Evolutionary conservation across 2,113 vertebrate species (phyloP).

Genomic region (Ammospiza nelsoni): DNA sequence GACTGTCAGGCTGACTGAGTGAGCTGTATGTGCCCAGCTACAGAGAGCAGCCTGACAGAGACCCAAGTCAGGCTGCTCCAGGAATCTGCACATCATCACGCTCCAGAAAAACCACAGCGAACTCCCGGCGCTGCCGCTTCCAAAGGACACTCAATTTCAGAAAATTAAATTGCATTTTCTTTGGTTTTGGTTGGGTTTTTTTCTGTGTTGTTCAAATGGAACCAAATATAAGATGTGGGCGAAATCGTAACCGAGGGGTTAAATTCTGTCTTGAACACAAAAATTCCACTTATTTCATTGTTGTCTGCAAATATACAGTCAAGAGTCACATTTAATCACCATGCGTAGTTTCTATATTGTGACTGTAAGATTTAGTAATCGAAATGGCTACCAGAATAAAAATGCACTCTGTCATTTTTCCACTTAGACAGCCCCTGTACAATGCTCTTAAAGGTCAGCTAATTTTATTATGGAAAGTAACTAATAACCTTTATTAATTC

Average conservation of each 20-base stretch:
- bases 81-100: slow-evolving; percentile 59
- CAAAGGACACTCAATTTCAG: neutral
- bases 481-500: slow-evolving; percentile 60
- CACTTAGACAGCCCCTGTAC: slow-evolving; percentile 16
- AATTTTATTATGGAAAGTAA: slow-evolving; percentile 60
- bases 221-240: neutral
- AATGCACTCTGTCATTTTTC: slow-evolving; percentile 39
- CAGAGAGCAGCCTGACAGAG: slow-evolving; percentile 15
- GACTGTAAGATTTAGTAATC: neutral
- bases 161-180: neutral
- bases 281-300: neutral
- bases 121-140: neutral
- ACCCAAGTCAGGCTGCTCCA: slow-evolving; percentile 27
- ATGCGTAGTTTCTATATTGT: neutral
- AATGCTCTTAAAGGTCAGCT: slow-evolving; percentile 60
- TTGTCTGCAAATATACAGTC: neutral
- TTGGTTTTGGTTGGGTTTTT: neutral
- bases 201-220: neutral
- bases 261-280: neutral
- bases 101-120: slow-evolving; percentile 47
- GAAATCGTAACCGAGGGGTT: neutral
- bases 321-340: neutral
- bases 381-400: slow-evolving; percentile 19
- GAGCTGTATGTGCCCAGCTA: slow-evolving; percentile 13
- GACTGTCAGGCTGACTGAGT: neutral